A percentile compares a stretch with the other conserved stretches of the same genome.
phyloP scores from a whole-genome alignment of 1,140 invertebrate species.

The Bombus cullumanus region DNA sequence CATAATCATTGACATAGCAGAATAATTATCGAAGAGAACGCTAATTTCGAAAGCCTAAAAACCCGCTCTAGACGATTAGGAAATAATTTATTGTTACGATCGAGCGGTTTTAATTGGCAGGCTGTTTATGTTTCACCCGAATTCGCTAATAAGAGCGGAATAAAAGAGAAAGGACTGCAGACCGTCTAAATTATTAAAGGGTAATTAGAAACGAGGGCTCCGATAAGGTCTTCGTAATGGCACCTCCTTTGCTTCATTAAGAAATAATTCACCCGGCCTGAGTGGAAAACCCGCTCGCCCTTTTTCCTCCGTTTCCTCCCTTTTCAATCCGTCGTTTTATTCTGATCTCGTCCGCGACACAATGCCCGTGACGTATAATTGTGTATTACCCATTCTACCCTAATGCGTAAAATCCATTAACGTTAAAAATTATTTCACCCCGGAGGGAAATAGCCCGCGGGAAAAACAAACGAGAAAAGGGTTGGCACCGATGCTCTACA shows the following conservation, averaged over 20 bases:
- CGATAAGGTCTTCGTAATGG: slow-evolving; percentile 1
- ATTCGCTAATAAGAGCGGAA: not conserved
- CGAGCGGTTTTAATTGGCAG: slow-evolving; percentile 2
- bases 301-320: not conserved
- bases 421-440: slow-evolving; percentile 3
- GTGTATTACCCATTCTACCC: not conserved
- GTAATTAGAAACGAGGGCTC: not conserved
- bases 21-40: not conserved
- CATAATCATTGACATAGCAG: too few relatives aligned
- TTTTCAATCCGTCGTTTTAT: slow-evolving; percentile 2
- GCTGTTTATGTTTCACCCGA: not conserved
- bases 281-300: not conserved
- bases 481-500: not conserved
- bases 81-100: not conserved
- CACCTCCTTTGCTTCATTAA: slow-evolving; percentile 27
- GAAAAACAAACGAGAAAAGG: not conserved
- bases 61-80: not conserved
- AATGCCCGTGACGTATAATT: slow-evolving; percentile 5
- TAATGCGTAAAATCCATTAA: slow-evolving; percentile 33
- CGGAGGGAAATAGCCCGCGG: too few relatives aligned
- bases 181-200: slow-evolving; percentile 25
- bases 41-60: not conserved
- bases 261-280: slow-evolving; percentile 4
- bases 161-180: not conserved
- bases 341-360: slow-evolving; percentile 13